Evolutionary conservation across 1,140 invertebrate species (phyloP).

Genomic region (Sitophilus oryzae): DNA sequence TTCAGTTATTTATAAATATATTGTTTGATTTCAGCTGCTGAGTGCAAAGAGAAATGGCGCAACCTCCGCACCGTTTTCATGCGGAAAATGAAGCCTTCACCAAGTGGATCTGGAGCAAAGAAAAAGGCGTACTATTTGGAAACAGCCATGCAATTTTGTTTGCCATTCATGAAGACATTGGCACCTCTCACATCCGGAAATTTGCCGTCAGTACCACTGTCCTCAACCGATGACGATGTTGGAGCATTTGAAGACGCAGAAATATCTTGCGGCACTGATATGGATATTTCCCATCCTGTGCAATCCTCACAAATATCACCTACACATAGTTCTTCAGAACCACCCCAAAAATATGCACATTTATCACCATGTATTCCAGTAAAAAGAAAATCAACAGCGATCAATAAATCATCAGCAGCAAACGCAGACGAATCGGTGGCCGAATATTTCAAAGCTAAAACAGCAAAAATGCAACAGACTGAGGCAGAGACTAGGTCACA

Average conservation of each 20-base stretch:
- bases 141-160: slow-evolving; percentile 28
- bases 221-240: slow-evolving; percentile 12
- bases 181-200: slow-evolving; percentile 15
- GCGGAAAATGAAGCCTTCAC: slow-evolving; percentile 20
- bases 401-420: slow-evolving; percentile 20
- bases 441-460: slow-evolving; percentile 34
- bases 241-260: slow-evolving; percentile 11
- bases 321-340: slow-evolving; percentile 1
- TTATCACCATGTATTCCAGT: background rate
- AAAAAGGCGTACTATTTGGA: slow-evolving; percentile 30
- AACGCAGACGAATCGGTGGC: slow-evolving; percentile 27
- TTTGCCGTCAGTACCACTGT: slow-evolving; percentile 15
- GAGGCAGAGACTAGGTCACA: slow-evolving; percentile 14
- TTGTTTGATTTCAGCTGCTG: slow-evolving; percentile 19
- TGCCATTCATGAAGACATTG: slow-evolving; percentile 28
- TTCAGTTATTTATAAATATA: too few relatives aligned
- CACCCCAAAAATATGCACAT: background rate
- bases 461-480: slow-evolving; percentile 20
- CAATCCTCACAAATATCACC: slow-evolving; percentile 4
- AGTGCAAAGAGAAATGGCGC: slow-evolving; percentile 17
- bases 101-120: slow-evolving; percentile 19
- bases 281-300: slow-evolving; percentile 2
- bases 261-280: slow-evolving; percentile 2
- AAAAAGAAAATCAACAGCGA: slow-evolving; percentile 12
- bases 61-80: slow-evolving; percentile 21